Percentiles rank a stretch among this genome's conserved stretches.
phyloP scores from a whole-genome alignment of 1,140 invertebrate species.

The Papilio glaucus region DNA sequence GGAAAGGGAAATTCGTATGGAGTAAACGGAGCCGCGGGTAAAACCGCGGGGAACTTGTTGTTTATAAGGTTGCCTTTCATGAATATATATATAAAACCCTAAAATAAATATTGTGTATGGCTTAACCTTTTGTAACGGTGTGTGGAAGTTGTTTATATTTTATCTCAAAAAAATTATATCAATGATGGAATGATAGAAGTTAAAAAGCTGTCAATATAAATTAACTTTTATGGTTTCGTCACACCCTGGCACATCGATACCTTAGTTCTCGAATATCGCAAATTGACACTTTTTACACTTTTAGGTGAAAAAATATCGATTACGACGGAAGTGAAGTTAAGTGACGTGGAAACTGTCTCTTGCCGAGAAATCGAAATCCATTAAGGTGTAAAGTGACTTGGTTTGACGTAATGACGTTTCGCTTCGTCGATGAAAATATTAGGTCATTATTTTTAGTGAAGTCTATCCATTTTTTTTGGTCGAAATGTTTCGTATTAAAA shows the following conservation, averaged over 20 bases:
- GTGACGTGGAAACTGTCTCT: conserved; percentile 73
- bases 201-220: conserved; percentile 12
- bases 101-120: neutral
- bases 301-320: conserved; percentile 71
- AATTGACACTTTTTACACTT: conserved; percentile 65
- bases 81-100: neutral
- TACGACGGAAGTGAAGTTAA: conserved; percentile 71
- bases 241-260: conserved; percentile 42
- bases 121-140: neutral
- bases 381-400: conserved; percentile 68
- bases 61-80: neutral
- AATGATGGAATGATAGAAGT: neutral
- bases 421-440: conserved; percentile 40
- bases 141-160: conserved; percentile 5
- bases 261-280: conserved; percentile 47
- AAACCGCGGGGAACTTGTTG: neutral
- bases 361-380: conserved; percentile 62
- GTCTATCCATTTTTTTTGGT: conserved; percentile 6
- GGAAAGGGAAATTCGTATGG: too few species aligned
- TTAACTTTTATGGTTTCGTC: conserved; percentile 52
- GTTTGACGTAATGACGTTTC: conserved; percentile 57
- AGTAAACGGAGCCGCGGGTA: too few species aligned
- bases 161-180: neutral
- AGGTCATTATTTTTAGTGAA: conserved; percentile 45
- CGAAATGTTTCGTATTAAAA: neutral